Percentiles rank a stretch among this genome's conserved stretches.
phyloP scores from a whole-genome alignment of 2,113 vertebrate genomes.

The Alaudala cheleensis region DNA sequence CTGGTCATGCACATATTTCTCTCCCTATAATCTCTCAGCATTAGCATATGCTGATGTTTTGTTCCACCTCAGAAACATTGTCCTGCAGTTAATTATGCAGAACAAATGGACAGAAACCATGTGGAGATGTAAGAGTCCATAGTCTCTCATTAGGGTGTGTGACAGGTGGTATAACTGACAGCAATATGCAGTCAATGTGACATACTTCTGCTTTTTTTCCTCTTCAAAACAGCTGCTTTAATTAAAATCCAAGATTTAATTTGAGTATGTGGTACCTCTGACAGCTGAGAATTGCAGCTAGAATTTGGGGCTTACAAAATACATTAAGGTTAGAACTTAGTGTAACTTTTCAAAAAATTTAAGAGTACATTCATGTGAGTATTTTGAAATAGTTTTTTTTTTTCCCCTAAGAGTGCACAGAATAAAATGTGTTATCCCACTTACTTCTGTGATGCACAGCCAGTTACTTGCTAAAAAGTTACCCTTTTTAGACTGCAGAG shows the following conservation, averaged over 20 bases:
- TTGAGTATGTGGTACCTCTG: neutral
- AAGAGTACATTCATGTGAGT: neutral
- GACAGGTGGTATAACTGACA: neutral
- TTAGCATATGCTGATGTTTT: neutral
- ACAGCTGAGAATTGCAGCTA: neutral
- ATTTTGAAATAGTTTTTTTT: neutral
- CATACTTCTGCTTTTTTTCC: neutral
- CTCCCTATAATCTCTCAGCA: neutral
- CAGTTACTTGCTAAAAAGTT: neutral
- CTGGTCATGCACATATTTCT: neutral
- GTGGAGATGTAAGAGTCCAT: neutral
- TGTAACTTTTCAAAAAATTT: neutral
- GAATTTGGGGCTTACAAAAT: neutral
- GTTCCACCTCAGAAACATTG: neutral
- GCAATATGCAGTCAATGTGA: neutral
- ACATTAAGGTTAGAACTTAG: neutral
- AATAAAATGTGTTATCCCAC: neutral
- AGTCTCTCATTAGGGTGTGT: neutral
- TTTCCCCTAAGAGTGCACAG: neutral
- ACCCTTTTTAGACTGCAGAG: neutral
- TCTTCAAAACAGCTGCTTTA: neutral
- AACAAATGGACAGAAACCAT: neutral
- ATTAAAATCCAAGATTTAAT: neutral
- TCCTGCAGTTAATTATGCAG: neutral
- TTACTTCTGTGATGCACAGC: neutral